phyloP scores from a whole-genome alignment of 1,140 invertebrate genomes.

The Brachionus koreanus region DNA sequence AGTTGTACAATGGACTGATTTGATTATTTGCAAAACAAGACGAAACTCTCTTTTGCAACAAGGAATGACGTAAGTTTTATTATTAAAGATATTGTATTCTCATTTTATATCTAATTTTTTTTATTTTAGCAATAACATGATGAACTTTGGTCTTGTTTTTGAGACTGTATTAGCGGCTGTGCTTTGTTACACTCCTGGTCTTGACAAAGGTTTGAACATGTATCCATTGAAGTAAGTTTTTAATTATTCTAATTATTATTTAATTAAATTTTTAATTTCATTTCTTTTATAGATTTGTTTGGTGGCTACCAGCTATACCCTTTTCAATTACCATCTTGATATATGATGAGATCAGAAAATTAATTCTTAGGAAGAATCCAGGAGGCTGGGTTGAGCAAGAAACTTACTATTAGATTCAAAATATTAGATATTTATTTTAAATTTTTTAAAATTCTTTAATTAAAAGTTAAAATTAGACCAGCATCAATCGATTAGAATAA shows the following conservation, averaged over 20 bases:
- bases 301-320: conserved; percentile 93
- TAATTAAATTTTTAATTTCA: background rate
- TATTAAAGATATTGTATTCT: background rate
- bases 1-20: conserved; percentile 95
- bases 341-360: conserved; percentile 87
- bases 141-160: conserved; percentile 60
- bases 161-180: conserved; percentile 58
- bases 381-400: conserved; percentile 94
- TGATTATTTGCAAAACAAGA: conserved; percentile 96
- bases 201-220: conserved; percentile 59
- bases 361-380: conserved; percentile 81
- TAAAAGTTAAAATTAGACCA: conserved; percentile 9
- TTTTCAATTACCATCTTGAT: conserved; percentile 92
- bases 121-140: conserved; percentile 51
- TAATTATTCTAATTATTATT: too few relatives aligned
- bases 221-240: conserved; percentile 55
- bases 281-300: conserved; percentile 71
- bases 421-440: conserved; percentile 29
- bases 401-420: conserved; percentile 69
- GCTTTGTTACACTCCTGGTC: conserved; percentile 57
- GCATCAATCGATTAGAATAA: background rate
- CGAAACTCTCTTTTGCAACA: conserved; percentile 92
- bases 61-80: conserved; percentile 72
- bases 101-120: background rate
- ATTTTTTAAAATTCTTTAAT: background rate